Base-by-base conservation (phyloP, 2,797 vertebrate genomes). In the Chelon labrosus region DNA sequence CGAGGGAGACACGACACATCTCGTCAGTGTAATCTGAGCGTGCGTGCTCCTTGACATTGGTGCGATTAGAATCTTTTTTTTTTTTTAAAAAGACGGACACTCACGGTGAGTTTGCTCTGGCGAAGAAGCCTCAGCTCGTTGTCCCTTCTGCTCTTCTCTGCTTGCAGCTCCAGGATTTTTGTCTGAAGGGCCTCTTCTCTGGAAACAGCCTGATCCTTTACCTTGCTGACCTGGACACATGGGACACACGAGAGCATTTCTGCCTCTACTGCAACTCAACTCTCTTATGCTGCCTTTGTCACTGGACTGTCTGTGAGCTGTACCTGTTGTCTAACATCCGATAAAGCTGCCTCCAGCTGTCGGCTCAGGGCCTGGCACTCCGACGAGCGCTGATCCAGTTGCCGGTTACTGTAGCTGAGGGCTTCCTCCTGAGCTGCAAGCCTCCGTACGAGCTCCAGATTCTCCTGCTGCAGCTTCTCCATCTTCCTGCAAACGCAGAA, bases 321-420 rank as follows among this genome's bases (percentile, higher is more conserved):
- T 90, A 97, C 96, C 96, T 96, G 96, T 67, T 93, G 92, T 74
- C 69, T 94, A 55, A 97, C 94, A 61, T 96, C 94, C 27, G 93
- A 90, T 65, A 97, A 65, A 56, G 95, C 94, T 1, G 80, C 92
- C 82, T 96, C 94, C 65, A 98, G 93, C 86, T 96, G 96, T 73
- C 92, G 90, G 73, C 75, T 88, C 77, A 98, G 88, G 19, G 93
- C 85, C 78, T 92, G 87, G 52, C 85, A 93, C 73, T 96, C 95
- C 1, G 85, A 73, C 2, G 92, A 94, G 80, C 96, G 95, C 65
- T 95, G 92, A 49, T 95, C 92, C 83, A 96, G 94, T 65, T 96
- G 93, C 49, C 83, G 59, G 85, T 94, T 89, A 39, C 91, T 93
- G 72, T 89, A 90, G 80, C 90, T 76, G 60, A 97, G 94, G 70